Conservation (phyloP, 2,888 invertebrate genomes). For the Melanophora roralis region DNA sequence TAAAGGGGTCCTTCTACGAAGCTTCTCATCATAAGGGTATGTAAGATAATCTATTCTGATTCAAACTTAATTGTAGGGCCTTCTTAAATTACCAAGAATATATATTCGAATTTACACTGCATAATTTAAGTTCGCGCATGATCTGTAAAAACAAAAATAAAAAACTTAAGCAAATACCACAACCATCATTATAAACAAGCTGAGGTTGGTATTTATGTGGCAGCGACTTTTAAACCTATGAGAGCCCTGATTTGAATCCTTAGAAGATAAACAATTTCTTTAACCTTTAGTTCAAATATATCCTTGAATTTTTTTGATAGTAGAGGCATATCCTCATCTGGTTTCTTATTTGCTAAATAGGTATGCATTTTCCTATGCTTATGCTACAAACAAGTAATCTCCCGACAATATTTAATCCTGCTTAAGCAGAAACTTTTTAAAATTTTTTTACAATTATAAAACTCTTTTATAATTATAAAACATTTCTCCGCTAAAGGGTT, state of each 20-base stretch:
- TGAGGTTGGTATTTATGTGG: background rate
- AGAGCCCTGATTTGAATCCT: background rate
- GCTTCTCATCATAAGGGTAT: no score
- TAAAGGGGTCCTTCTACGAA: no score
- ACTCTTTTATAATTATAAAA: no score
- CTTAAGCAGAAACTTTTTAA: no score
- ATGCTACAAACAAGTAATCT: no score
- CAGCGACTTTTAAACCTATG: background rate
- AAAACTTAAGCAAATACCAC: background rate
- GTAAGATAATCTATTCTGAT: background rate
- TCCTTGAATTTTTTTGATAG: no score
- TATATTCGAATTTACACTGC: background rate
- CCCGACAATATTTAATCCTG: no score
- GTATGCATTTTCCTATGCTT: no score
- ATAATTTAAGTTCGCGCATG: slow-evolving; percentile 3
- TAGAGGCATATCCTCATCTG: no score
- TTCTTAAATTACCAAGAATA: background rate
- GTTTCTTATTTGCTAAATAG: no score
- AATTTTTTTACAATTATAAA: no score
- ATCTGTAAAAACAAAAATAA: background rate
- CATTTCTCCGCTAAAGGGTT: slow-evolving; percentile 14
- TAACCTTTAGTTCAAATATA: no score
- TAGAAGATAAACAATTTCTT: background rate
- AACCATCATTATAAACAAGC: background rate
- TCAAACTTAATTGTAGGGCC: background rate